Evolutionary conservation across 1,140 invertebrate species (phyloP), one percentile per base, ranked within the genome.

Genomic region (Pachyrhynchus sulphureomaculatus): DNA sequence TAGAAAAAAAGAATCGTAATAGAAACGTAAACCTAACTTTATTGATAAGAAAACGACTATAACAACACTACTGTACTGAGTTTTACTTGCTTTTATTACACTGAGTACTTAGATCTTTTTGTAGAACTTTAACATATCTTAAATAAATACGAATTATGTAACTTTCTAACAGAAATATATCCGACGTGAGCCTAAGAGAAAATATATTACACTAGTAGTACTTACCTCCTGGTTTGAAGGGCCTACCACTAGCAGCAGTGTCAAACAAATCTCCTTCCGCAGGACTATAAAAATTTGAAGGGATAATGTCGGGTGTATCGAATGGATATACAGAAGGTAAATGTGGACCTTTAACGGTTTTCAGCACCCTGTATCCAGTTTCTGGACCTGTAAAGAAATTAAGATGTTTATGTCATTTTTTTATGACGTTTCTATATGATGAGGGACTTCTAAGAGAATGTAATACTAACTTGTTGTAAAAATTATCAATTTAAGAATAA

Each of bases 301-400:
- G 73, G n/a, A 75, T 58, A 47, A 76, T 68, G 23, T 76, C 67
- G 18, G 71, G 69, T 47, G 72, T 51, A 74, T 76, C 51, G 65
- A 77, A 73, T 69, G 83, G 70, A 73, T 75, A 72, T 71, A 80
- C 57, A 69, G 77, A 62, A 70, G 81, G 69, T 76, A 83, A 77
- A 69, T 79, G 79, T 1, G 81, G 80, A 34, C 83, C 82, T 66
- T 83, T 82, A 32, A 79, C 81, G 64, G 82, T 84, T 69, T 84
- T 85, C 15, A 88, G 77, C 2, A 89, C 83, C 8, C 85, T 79
- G 64, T 88, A 89, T n/a, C 87, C 87, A 24, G 87, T 89, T 26
- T 85, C 83, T 0, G 87, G 86, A 17, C 58, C 55, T 58, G 23
- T 23, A 58, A 15, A 12, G 9, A 51, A 33, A 12, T 29, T 21